Conservation (phyloP, 2,888 invertebrate species). For the Parnassius orleans region DNA sequence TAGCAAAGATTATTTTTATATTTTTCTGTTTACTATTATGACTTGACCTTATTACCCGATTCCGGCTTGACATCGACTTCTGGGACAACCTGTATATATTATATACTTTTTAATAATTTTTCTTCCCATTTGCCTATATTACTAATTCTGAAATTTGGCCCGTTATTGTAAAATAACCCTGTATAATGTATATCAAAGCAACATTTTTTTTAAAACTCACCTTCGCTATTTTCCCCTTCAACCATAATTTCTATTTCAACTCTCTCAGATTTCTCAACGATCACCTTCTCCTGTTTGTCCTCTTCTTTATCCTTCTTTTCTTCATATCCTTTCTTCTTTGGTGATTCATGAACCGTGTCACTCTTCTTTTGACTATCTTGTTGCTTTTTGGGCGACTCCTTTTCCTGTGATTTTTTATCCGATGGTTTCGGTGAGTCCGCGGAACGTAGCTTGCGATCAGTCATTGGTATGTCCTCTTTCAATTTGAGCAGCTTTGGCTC, state of each 20-base stretch:
- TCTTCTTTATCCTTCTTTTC: slow-evolving; percentile 13
- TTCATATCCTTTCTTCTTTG: slow-evolving; percentile 9
- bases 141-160: too few species aligned
- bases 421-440: slow-evolving; percentile 61
- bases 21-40: too few species aligned
- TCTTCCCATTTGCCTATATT: too few species aligned
- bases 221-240: slow-evolving; percentile 46
- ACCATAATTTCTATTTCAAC: slow-evolving; percentile 48
- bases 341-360: slow-evolving; percentile 27
- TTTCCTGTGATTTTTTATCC: slow-evolving; percentile 40
- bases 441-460: slow-evolving; percentile 63
- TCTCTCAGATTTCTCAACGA: slow-evolving; percentile 30
- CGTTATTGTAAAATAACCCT: too few species aligned
- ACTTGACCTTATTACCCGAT: too few species aligned
- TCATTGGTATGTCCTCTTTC: slow-evolving; percentile 49
- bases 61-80: too few species aligned
- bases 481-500: slow-evolving; percentile 62
- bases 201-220: slow-evolving; percentile 40
- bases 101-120: too few species aligned
- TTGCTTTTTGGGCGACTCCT: slow-evolving; percentile 36
- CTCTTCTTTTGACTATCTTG: slow-evolving; percentile 22
- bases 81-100: too few species aligned
- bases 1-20: too few species aligned
- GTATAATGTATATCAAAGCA: not conserved
- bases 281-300: slow-evolving; percentile 25